Base-by-base conservation (phyloP, 2,888 invertebrate species). In the Tipula lateralis region DNA sequence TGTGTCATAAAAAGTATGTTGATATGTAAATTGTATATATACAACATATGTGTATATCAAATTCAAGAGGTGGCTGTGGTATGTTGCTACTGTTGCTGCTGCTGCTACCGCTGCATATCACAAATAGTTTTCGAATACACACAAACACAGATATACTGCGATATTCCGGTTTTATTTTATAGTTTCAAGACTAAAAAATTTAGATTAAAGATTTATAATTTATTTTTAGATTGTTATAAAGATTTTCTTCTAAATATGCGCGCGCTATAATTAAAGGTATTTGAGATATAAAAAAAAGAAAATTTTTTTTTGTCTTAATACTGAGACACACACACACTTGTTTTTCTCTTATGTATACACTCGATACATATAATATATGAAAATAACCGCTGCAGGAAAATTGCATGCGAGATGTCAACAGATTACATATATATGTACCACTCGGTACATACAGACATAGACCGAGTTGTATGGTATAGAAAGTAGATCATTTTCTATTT, bases 351-450 rank as follows among this genome's bases (percentile, higher is more conserved):
- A 66, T n/a, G n/a, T n/a, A n/a, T n/a, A n/a, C n/a, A 66, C 66
- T 66, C 19, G 3, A n/a, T 44, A 44, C 2, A 1, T n/a, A 34
- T 9, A 9, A 36, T 44, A 24, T 24, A 66, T 66, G 66, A 66
- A 66, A 66, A 66, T 66, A 66, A 66, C 66, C 24, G 66, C 66
- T 66, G 66, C 66, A 66, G 66, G 66, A 66, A 66, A 66, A 66
- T 66, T 66, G 66, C 66, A 66, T 66, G 66, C n/a, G n/a, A 66
- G 66, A 66, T 66, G 66, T 66, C 66, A 66, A 66, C 66, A 66
- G 66, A 66, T 66, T 66, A 66, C 66, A 66, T 66, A 66, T 44
- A 44, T 44, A 44, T 66, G 24, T 66, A 66, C 66, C 66, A 66
- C 7, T 66, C 66, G 39, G 13, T 39, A 39, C 66, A 24, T 66